Evolutionary conservation across 2,888 invertebrate genomes (phyloP).

Genomic region (Drosophila quinaria): DNA sequence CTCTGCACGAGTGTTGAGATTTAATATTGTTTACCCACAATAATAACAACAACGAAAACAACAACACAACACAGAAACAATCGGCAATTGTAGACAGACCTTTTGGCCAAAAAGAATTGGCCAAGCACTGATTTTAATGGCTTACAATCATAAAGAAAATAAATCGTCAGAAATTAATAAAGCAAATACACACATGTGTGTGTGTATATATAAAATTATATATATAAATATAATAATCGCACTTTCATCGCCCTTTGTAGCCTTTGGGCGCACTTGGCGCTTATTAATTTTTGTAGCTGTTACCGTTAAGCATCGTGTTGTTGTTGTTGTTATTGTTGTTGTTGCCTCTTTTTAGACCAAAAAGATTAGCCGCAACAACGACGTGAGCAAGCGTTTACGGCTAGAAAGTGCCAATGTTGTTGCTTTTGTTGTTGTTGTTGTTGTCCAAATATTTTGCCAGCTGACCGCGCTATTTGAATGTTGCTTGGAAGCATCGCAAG

Average conservation of each 20-base stretch:
- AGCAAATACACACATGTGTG: conserved; percentile 44
- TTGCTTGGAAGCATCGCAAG: conserved; percentile 27
- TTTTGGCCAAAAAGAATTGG: conserved; percentile 14
- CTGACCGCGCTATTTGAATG: conserved; percentile 67
- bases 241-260: conserved; percentile 72
- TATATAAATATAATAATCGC: conserved; percentile 50
- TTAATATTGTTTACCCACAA: conserved; percentile 76
- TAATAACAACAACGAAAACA: conserved; percentile 39
- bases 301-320: conserved; percentile 31
- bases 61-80: conserved; percentile 17
- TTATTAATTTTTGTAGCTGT: conserved; percentile 67
- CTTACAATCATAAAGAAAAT: conserved; percentile 57
- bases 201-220: conserved; percentile 5
- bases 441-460: conserved; percentile 72
- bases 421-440: conserved; percentile 31
- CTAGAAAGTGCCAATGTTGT: conserved; percentile 65
- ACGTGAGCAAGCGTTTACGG: conserved; percentile 68
- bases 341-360: conserved; percentile 24
- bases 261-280: conserved; percentile 66
- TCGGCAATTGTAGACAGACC: conserved; percentile 62
- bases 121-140: conserved; percentile 75
- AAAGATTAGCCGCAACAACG: conserved; percentile 44
- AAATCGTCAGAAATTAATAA: conserved; percentile 58
- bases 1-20: conserved; percentile 79
- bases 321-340: neutral